Base-by-base conservation (phyloP, 2,113 vertebrate species). In the Siniperca chuatsi region DNA sequence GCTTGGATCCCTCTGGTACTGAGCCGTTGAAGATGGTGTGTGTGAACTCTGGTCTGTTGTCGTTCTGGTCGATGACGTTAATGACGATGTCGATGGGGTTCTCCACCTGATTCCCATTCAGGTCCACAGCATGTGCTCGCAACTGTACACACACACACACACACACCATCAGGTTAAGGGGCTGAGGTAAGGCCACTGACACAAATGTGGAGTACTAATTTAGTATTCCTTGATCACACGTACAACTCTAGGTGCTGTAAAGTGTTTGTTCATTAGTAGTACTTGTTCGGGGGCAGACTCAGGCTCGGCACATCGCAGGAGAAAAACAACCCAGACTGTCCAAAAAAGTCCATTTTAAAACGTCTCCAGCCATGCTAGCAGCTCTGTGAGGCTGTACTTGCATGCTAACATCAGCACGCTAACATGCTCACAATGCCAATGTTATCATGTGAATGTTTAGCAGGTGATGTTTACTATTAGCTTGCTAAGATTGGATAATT, bases 51-150 rank as follows among this genome's bases (percentile, higher is more conserved):
- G 98, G 98, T 76, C 97, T 95, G 86, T 99, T 99, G 92, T 99
- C 98, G 64, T 99, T 99, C 96, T 98, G 98, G 92, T 99, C 98
- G 75, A 99, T 99, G 33, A 99, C 98, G 46, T 99, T 99, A 91
- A 99, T 98, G 91, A 99, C 97, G 40, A 99, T 99, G 91, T 99
- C 98, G 67, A 99, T 98, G 40, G 98, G 98, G 87, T 98, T 99
- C 94, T 99, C 98, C 95, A 99, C 97, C 89, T 99, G 98, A 89
- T 99, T 99, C 76, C 98, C 98, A 55, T 99, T 99, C 87, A 99
- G 96, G 91, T 99, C 98, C 92, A 99, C 98, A 4, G 98, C 98
- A 0, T 99, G 98, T 1, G 98, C 98, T 82, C 98, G 95, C 89
- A 99, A 90, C 98, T 99, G 93, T 85, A 60, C 7, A 70, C 48